Conservation (phyloP, 2,797 vertebrate species). For the Apogon hyalosoma region DNA sequence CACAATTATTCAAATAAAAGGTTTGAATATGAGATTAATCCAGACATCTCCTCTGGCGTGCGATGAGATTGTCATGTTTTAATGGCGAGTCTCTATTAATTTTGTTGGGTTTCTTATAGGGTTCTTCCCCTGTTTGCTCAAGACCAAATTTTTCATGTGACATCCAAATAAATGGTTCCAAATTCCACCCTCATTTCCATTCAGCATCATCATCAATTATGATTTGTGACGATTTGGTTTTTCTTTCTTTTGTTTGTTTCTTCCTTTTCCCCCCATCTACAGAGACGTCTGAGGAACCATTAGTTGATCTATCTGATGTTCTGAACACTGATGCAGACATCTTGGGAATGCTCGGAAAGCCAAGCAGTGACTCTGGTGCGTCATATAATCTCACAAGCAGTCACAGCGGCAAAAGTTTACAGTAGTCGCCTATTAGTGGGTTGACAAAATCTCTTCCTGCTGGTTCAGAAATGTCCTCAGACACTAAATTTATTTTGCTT, state of each 20-base stretch:
- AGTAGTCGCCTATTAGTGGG: constrained; percentile 43
- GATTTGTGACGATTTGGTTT: constrained; percentile 74
- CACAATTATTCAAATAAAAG: too few species aligned
- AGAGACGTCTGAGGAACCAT: constrained; percentile 92
- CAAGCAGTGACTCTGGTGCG: constrained; percentile 92
- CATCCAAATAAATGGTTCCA: constrained; percentile 48
- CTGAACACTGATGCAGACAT: constrained; percentile 97
- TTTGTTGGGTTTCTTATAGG: neutral
- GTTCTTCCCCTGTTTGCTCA: constrained; percentile 18
- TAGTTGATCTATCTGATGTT: constrained; percentile 96
- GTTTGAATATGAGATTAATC: too few species aligned
- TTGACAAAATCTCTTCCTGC: constrained; percentile 33
- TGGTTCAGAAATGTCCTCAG: constrained; percentile 49
- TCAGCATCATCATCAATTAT: constrained; percentile 73
- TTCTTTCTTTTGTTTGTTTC: constrained; percentile 64
- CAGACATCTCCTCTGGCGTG: too few species aligned
- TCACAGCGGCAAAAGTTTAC: constrained; percentile 56
- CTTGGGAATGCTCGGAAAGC: constrained; percentile 97
- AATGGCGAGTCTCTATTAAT: too few species aligned
- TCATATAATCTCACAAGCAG: constrained; percentile 67
- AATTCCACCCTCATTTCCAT: constrained; percentile 58
- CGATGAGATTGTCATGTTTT: too few species aligned
- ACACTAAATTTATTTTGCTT: constrained; percentile 52
- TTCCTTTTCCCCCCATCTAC: constrained; percentile 53
- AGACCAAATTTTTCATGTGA: constrained; percentile 17